These are phyloP conservation scores for Dipodomys merriami DNA, from an alignment of 2,113 vertebrate genomes.

Conservation along the genomic window DNA sequence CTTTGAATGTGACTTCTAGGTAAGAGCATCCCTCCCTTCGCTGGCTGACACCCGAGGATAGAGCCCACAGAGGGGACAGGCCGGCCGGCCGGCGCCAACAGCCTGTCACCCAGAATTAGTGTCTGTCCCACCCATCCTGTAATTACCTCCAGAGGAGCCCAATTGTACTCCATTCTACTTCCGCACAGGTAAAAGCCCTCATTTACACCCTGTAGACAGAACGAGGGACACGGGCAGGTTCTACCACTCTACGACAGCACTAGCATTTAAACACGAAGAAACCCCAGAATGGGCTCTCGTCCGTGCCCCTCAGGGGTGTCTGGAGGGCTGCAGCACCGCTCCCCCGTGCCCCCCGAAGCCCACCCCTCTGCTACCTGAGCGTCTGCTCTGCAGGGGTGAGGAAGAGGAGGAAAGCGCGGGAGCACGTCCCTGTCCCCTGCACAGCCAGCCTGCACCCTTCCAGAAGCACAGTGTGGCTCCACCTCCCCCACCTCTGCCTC, in stretches of 20 bases:
- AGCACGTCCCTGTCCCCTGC: fast-evolving
- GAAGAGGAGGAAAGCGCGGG: background rate
- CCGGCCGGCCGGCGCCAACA: fast-evolving
- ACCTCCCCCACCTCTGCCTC: background rate
- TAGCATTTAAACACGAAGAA: background rate
- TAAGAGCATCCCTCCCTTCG: background rate
- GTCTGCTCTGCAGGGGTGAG: too few species aligned
- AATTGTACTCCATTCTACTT: background rate
- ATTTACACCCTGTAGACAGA: background rate
- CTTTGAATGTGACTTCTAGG: background rate
- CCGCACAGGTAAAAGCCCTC: background rate
- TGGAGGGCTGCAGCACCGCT: background rate
- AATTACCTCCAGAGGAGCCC: background rate
- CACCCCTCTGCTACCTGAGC: fast-evolving
- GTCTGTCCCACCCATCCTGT: background rate
- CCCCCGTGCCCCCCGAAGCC: fast-evolving
- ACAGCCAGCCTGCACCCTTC: background rate
- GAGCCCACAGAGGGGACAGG: background rate
- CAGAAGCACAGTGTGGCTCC: too few species aligned
- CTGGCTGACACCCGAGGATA: fast-evolving
- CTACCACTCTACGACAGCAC: background rate
- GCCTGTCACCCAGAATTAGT: background rate
- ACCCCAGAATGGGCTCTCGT: background rate
- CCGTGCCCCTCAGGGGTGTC: background rate
- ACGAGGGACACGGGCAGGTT: background rate